phyloP scores from a whole-genome alignment of 2,888 invertebrate genomes.

The Hartigia nigra region DNA sequence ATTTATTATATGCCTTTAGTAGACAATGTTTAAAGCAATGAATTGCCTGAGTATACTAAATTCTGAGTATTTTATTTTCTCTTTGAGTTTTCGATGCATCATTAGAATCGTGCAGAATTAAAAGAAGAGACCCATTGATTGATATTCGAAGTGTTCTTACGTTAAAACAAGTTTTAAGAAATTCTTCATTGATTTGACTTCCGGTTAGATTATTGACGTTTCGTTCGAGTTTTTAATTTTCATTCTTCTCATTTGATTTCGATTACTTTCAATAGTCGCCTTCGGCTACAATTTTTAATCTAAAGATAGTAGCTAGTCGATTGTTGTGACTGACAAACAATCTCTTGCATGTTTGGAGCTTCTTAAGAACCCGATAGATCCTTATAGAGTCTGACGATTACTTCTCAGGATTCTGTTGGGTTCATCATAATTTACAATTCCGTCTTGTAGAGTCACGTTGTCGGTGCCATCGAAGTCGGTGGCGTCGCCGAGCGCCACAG shows the following conservation, averaged over 20 bases:
- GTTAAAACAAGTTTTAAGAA: not conserved
- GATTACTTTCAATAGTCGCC: not conserved
- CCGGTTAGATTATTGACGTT: not conserved
- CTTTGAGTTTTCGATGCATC: not conserved
- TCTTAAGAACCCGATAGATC: conserved; percentile 23
- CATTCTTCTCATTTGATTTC: not conserved
- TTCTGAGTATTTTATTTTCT: not conserved
- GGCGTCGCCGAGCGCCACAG: conserved; percentile 54
- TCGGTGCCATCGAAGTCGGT: conserved; percentile 48
- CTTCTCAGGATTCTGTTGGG: not conserved
- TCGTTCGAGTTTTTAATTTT: not conserved
- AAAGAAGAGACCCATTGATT: not conserved
- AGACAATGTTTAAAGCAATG: not conserved
- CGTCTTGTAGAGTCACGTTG: conserved; percentile 56
- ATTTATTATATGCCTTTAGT: not conserved
- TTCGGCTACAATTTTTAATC: not conserved
- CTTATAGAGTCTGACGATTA: not conserved
- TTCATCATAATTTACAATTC: conserved; percentile 27
- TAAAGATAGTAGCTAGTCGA: not conserved
- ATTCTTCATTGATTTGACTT: not conserved
- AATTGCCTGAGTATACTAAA: not conserved
- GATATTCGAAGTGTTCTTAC: not conserved
- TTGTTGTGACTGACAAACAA: not conserved
- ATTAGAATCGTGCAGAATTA: not conserved
- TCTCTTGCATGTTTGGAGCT: not conserved